Conservation (phyloP, 2,113 vertebrate species). For the Boulengeromyrus knoepffleri region DNA sequence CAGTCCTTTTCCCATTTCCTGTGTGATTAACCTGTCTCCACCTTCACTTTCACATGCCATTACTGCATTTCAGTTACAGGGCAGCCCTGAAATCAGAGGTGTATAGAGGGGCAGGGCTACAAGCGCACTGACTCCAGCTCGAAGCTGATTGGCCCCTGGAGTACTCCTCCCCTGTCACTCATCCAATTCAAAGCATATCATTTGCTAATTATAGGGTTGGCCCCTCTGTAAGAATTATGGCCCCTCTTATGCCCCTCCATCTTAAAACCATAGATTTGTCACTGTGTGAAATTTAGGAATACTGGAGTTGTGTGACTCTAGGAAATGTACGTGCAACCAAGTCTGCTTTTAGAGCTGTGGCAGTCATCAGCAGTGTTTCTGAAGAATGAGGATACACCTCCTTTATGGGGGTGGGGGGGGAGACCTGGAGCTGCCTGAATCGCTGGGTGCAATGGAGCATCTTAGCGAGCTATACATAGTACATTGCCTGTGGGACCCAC, state of each 20-base stretch:
- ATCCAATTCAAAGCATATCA: neutral
- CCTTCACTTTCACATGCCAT: neutral
- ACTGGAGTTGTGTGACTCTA: neutral
- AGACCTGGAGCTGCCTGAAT: constrained; percentile 21
- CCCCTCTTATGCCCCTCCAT: neutral
- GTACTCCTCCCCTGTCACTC: neutral
- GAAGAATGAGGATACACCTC: neutral
- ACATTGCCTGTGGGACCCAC: constrained; percentile 45
- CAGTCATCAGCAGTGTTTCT: neutral
- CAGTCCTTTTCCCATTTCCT: neutral
- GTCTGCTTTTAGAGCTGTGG: neutral
- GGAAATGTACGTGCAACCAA: neutral
- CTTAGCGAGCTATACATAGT: constrained; percentile 28
- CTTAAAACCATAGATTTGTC: neutral
- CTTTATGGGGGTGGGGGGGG: neutral
- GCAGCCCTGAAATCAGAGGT: neutral
- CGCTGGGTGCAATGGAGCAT: constrained; percentile 38
- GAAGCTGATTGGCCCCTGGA: neutral
- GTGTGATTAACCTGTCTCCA: neutral
- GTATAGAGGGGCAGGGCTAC: neutral
- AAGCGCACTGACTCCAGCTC: neutral
- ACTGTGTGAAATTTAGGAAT: neutral
- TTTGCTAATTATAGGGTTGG: neutral
- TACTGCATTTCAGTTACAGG: neutral
- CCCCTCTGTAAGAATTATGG: neutral